Percentiles rank a stretch among this genome's conserved stretches.
phyloP scores from a whole-genome alignment of 2,113 vertebrate genomes.

The Psittacula cyanocephala region DNA sequence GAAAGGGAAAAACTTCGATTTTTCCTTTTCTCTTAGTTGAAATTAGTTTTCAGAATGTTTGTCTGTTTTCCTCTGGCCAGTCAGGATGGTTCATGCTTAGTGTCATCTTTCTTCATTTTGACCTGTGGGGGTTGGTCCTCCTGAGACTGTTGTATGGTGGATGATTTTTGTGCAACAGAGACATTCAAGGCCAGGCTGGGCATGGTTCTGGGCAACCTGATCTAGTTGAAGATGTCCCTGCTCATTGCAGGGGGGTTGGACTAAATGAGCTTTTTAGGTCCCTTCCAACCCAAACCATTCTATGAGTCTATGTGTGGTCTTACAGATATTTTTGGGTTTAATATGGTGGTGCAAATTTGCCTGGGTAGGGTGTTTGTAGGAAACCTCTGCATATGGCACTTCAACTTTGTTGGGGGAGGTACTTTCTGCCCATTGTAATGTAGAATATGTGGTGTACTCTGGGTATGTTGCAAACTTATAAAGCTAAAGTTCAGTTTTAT shows the following conservation, averaged over 20 bases:
- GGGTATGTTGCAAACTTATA: not conserved
- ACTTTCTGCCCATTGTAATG: not conserved
- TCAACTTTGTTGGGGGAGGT: not conserved
- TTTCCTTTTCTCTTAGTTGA: not conserved
- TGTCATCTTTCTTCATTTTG: not conserved
- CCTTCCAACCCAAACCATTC: not conserved
- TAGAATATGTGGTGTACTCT: not conserved
- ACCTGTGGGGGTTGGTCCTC: not conserved
- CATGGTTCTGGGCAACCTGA: not conserved
- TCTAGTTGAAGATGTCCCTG: not conserved
- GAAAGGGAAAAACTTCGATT: not conserved
- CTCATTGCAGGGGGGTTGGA: not conserved
- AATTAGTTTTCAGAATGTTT: not conserved
- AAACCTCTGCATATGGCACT: not conserved
- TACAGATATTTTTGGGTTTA: not conserved
- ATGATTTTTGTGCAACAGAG: not conserved
- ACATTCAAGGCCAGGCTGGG: not conserved
- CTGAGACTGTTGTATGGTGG: not conserved
- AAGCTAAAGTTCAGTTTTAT: not conserved
- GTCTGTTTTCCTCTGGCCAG: not conserved
- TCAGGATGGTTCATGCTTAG: not conserved
- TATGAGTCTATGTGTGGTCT: not conserved
- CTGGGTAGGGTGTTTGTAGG: not conserved
- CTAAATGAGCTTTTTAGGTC: not conserved
- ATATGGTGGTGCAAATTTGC: not conserved